Conservation (phyloP, 2,113 vertebrate species). For the Heterotilapia buettikoferi region DNA sequence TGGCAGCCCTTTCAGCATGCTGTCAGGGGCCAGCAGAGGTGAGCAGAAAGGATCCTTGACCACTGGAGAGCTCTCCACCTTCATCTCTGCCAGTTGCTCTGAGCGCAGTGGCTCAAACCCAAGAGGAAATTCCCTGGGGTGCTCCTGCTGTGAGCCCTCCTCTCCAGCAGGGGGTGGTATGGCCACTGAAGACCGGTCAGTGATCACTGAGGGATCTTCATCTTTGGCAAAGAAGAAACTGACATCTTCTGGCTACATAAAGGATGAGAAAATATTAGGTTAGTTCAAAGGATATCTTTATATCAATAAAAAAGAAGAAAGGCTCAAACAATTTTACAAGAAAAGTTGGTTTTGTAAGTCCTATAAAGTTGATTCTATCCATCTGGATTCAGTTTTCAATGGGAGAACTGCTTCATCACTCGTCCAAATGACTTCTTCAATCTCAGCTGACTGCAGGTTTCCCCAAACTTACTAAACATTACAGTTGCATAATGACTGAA, state of each 20-base stretch:
- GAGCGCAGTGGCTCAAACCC: constrained; percentile 82
- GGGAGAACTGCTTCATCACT: not conserved
- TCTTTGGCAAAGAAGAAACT: constrained; percentile 66
- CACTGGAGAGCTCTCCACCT: constrained; percentile 71
- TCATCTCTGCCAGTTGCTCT: constrained; percentile 66
- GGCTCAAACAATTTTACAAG: not conserved
- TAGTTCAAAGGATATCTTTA: not conserved
- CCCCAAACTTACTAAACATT: not conserved
- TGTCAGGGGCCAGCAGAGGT: constrained; percentile 77
- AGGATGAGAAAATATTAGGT: not conserved
- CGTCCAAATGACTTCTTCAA: not conserved
- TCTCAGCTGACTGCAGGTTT: not conserved
- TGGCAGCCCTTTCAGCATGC: constrained; percentile 70
- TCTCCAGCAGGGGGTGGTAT: constrained; percentile 32
- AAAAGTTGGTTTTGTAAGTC: not conserved
- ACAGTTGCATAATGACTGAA: not conserved
- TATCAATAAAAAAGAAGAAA: not conserved
- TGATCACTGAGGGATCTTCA: constrained; percentile 31
- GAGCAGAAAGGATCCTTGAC: constrained; percentile 82
- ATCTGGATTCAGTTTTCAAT: not conserved
- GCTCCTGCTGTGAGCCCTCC: constrained; percentile 14
- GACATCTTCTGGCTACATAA: constrained; percentile 62
- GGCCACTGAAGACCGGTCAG: constrained; percentile 25
- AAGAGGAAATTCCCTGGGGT: constrained; percentile 68
- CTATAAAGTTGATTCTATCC: not conserved